phyloP scores from a whole-genome alignment of 2,797 vertebrate species.

The Intellagama lesueurii region DNA sequence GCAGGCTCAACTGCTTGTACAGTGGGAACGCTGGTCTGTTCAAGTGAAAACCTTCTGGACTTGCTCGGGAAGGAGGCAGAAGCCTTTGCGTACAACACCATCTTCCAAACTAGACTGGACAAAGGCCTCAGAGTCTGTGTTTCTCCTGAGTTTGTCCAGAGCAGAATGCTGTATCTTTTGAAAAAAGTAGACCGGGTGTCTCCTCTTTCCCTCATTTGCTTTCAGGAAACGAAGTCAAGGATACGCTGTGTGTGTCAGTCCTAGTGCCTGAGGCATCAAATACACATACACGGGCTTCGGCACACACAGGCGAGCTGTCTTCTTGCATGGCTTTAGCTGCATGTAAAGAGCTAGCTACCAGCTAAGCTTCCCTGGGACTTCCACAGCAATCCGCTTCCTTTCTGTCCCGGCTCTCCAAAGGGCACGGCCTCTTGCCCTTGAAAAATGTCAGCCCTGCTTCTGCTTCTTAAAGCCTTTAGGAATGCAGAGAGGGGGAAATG shows the following conservation, averaged over 20 bases:
- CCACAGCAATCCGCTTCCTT: conserved; percentile 42
- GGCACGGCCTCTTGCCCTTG: conserved; percentile 42
- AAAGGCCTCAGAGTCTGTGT: not conserved
- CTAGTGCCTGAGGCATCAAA: not conserved
- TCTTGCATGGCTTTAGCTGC: not conserved
- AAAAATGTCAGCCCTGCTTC: conserved; percentile 23
- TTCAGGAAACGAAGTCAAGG: not conserved
- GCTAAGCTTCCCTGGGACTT: not conserved
- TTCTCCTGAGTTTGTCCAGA: not conserved
- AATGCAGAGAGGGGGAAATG: conserved; percentile 19
- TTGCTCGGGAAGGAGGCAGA: not conserved
- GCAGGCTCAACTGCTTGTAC: not conserved
- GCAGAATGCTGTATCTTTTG: not conserved
- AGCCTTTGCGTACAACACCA: not conserved
- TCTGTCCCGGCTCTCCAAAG: conserved; percentile 43
- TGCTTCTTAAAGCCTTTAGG: conserved; percentile 33
- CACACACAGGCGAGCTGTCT: not conserved
- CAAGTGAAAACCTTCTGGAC: not conserved
- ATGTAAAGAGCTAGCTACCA: not conserved
- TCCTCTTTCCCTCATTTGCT: not conserved
- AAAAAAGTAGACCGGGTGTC: not conserved
- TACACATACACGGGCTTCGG: not conserved
- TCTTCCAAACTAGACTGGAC: not conserved
- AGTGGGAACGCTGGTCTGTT: not conserved
- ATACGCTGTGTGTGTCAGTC: conserved; percentile 8